These are phyloP conservation scores for Gulo gulo DNA, from an alignment of 2,113 vertebrate species.

Conservation along the genomic window DNA sequence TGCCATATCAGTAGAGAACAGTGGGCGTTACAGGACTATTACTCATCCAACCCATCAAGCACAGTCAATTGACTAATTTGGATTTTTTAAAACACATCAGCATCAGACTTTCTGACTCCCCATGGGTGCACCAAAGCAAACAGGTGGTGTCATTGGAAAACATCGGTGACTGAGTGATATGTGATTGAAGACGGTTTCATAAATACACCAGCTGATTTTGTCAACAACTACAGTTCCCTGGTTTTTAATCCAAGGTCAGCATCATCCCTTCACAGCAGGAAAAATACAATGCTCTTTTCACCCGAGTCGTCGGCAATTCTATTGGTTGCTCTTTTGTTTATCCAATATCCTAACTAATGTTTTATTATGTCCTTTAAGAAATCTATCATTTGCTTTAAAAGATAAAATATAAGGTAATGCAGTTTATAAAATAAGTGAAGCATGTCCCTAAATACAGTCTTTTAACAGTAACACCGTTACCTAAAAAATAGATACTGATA, in stretches of 20 bases:
- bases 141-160: accelerated
- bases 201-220: background rate
- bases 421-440: background rate
- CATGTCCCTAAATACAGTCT: background rate
- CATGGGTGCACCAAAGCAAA: accelerated
- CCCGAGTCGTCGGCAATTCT: background rate
- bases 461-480: background rate
- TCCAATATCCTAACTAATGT: background rate
- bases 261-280: background rate
- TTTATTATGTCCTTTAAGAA: background rate
- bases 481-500: background rate
- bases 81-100: background rate
- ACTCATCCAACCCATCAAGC: background rate
- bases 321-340: background rate
- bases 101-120: background rate
- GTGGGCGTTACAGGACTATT: too few species aligned
- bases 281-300: background rate
- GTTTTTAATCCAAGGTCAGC: too few species aligned
- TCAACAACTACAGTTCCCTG: background rate
- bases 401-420: background rate
- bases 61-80: background rate
- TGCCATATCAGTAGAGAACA: background rate
- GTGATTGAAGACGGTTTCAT: background rate
- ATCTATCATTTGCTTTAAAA: background rate
- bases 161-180: background rate